Base-by-base conservation (phyloP, 1,140 invertebrate genomes). In the Hyles vespertilio region DNA sequence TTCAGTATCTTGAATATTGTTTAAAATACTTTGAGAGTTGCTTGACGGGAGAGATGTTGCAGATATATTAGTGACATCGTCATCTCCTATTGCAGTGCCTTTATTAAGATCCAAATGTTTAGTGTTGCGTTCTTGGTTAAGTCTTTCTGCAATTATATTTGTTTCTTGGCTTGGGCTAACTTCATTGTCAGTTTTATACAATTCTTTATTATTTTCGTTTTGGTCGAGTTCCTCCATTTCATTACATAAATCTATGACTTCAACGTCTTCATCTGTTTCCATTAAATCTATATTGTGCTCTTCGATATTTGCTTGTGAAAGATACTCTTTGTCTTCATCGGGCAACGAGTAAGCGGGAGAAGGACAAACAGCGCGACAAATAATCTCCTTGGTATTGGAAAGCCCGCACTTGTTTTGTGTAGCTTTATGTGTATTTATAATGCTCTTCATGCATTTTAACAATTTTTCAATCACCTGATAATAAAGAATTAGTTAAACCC, bases 391-490 rank as follows among this genome's bases (percentile, higher is more conserved):
- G 2, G 22, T 22, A 22, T 22, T 22, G 22, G 22, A 22, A 22
- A 22, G 2, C 2, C 2, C 22, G n/a, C 10, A 12, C 2, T 51
- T 32, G 9, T n/a, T 48, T 11, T 48, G 6, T 48, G n/a, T 48
- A n/a, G 3, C 6, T 48, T n/a, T 48, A 12, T 60, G 49, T 57
- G 74, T 70, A 49, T 58, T 44, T 8, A 81, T 74, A 32, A 84
- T 71, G 9, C 32, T 60, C 53, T 74, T 78, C 70, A 84, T 72
- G 9, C 59, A 67, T 32, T 51, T 54, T 32, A 63, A 72, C 3
- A 81, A 45, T 63, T 84, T 84, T 51, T 81, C 79, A 10, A 80
- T 80, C 5, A 84, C 77, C 81, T 83, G 53, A 5, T 7, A 34
- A 22, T n/a, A 44, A 5, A 50, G 1, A 40, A 8, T 40, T 40